A percentile compares a stretch with the other conserved stretches of the same genome.
Conservation (phyloP, 2,113 vertebrate genomes). For the Glaucidium brasilianum region DNA sequence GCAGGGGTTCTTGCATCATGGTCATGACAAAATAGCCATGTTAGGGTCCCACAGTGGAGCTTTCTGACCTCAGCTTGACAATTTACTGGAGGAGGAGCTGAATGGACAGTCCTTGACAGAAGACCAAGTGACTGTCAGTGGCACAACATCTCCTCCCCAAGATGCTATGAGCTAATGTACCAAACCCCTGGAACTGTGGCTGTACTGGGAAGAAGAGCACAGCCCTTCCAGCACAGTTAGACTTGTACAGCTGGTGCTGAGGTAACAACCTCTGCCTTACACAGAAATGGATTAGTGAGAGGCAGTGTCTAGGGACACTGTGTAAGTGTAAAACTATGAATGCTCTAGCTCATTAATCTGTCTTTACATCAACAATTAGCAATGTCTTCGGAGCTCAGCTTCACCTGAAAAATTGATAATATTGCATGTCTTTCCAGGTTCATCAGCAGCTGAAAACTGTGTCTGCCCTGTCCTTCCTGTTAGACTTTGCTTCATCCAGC, state of each 20-base stretch:
- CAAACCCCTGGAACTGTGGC: not conserved
- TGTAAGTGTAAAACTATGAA: not conserved
- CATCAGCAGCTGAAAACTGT: not conserved
- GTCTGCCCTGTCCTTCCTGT: not conserved
- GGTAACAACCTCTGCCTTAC: not conserved
- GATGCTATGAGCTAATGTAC: not conserved
- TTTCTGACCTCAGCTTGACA: not conserved
- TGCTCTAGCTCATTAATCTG: not conserved
- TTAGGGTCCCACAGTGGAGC: not conserved
- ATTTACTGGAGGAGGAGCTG: not conserved
- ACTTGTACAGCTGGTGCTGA: not conserved
- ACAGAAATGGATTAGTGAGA: not conserved
- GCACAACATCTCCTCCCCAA: not conserved
- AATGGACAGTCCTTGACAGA: not conserved
- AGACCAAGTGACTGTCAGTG: not conserved
- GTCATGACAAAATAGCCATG: not conserved
- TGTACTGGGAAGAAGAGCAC: not conserved
- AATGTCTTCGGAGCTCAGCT: not conserved
- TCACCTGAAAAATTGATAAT: not conserved
- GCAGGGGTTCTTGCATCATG: not conserved
- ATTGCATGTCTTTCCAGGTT: not conserved
- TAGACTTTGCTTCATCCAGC: not conserved
- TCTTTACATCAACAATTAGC: not conserved
- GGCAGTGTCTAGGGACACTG: not conserved
- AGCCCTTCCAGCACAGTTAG: accelerated